Evolutionary conservation across 1,140 invertebrate genomes (phyloP).

Genomic region (Charaxes varanes): DNA sequence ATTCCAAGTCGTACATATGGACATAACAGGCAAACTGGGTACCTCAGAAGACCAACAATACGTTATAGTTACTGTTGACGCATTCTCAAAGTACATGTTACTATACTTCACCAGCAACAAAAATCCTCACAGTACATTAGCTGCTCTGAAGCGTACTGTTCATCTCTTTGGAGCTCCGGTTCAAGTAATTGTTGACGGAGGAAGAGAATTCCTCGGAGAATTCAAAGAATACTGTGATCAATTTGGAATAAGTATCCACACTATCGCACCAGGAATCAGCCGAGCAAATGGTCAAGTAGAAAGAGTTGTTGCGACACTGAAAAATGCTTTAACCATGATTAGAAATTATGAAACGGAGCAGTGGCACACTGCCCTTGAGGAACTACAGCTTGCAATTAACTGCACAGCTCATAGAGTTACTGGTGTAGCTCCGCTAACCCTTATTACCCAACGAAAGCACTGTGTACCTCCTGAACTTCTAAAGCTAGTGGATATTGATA

Average conservation of each 20-base stretch:
- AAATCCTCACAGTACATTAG: constrained; percentile 17
- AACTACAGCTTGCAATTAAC: constrained; percentile 29
- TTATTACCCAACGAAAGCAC: constrained; percentile 13
- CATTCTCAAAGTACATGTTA: constrained; percentile 39
- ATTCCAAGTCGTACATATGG: constrained; percentile 32
- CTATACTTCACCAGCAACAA: constrained; percentile 22
- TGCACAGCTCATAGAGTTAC: constrained; percentile 24
- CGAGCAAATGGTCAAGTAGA: constrained; percentile 34
- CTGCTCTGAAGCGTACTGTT: constrained; percentile 23
- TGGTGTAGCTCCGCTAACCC: constrained; percentile 10
- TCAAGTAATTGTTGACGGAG: constrained; percentile 30
- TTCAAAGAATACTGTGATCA: constrained; percentile 25
- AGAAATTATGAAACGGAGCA: constrained; percentile 5
- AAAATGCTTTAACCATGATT: constrained; percentile 18
- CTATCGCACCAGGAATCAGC: constrained; percentile 24
- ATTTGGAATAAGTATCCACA: constrained; percentile 23
- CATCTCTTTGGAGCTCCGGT: constrained; percentile 31
- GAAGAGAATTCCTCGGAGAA: constrained; percentile 28
- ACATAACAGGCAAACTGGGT: constrained; percentile 34
- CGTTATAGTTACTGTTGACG: constrained; percentile 42
- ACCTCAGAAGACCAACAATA: constrained; percentile 24
- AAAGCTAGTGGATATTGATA: constrained; percentile 28
- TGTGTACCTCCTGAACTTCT: constrained; percentile 12
- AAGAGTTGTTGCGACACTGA: constrained; percentile 23
- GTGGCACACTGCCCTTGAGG: constrained; percentile 15